Conservation (phyloP, 2,888 invertebrate genomes). For the Pterostichus niger region DNA sequence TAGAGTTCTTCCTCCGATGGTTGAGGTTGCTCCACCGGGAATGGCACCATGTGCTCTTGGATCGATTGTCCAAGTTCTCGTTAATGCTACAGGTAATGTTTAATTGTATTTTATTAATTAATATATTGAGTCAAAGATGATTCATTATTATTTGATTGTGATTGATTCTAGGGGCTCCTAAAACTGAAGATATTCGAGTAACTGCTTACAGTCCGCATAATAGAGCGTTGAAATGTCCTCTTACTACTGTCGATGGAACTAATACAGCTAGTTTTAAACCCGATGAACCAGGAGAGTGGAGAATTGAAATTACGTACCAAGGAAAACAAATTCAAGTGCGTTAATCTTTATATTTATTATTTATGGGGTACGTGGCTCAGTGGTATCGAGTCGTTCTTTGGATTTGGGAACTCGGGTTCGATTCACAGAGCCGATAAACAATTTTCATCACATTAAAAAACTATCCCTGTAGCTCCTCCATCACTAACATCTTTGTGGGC, state of each 20-base stretch:
- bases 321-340: conserved; percentile 92
- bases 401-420: no score
- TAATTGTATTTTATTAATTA: neutral
- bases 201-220: conserved; percentile 96
- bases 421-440: no score
- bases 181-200: conserved; percentile 91
- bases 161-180: conserved; percentile 82
- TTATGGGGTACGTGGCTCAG: no score
- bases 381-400: no score
- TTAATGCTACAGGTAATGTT: conserved; percentile 86
- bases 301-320: conserved; percentile 96
- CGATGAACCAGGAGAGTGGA: conserved; percentile 98
- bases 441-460: no score
- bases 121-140: neutral
- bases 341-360: conserved; percentile 16
- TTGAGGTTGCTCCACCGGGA: conserved; percentile 93
- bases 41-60: conserved; percentile 98
- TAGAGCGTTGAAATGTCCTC: conserved; percentile 88
- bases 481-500: no score
- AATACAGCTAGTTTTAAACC: conserved; percentile 98
- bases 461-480: no score
- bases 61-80: conserved; percentile 96
- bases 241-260: conserved; percentile 92
- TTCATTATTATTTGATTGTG: neutral
- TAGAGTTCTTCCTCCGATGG: conserved; percentile 91